Evolutionary conservation across 30 jellyfish, hydroid and myxozoan genomes (phyloP), one percentile per base, ranked within the genome.

Genomic region (Cassiopea xamachana): DNA sequence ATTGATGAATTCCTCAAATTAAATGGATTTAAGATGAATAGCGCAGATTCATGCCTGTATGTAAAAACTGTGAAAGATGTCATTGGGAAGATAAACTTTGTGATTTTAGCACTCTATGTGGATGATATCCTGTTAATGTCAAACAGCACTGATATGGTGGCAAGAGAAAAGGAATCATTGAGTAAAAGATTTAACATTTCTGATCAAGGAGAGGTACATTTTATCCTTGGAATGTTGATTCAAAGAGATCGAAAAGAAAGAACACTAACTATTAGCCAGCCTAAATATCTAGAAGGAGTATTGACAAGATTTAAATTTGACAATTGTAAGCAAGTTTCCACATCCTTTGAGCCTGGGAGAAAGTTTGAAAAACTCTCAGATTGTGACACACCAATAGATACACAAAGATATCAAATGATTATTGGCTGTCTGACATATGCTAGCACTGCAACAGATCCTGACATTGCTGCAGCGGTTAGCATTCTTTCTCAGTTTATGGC

Each of bases 111-210:
- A 60, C 78, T 87, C 1, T 87, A 70, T 48, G 94, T 87, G 46
- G 94, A 87, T 79, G 90, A 87, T 77, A 77, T 87, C 46, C 61
- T 87, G 83, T 69, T 87, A 73, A 55, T 78, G 17, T 89, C 96
- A 55, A 87, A 77, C 84, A 80, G 79, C 89, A 75, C 44, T 87
- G 89, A 58, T 47, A 77, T 87, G 89, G 70, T 87, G 70, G 79
- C 44, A 39, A 50, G 60, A 72, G 93, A 85, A 77, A 85, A 85
- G 82, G 64, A 50, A 18, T 61, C 86, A 72, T 1, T 72, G 49
- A 61, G 94, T 3, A 77, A 46, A 69, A 77, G 89, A 87, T 87
- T 87, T 73, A 62, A 75, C 48, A 73, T 87, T 83, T 76, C 44
- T 55, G 64, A 55, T 55, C 64, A 55, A 55, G 64, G 64, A 55